These are phyloP conservation scores for Aporrectodea caliginosa DNA, from an alignment of 1,140 invertebrate genomes.

Conservation along the genomic window DNA sequence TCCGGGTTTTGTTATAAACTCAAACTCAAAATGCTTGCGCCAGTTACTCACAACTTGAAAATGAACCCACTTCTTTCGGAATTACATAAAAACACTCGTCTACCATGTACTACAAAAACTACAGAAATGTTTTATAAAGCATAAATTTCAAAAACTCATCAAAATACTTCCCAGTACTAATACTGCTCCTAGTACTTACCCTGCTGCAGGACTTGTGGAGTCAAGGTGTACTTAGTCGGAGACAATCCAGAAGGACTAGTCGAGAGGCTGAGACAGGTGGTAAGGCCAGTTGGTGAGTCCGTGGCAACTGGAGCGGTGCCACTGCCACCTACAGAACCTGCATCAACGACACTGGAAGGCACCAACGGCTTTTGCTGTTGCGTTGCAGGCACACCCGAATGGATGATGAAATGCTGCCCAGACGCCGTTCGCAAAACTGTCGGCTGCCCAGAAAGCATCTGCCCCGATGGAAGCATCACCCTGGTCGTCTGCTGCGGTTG, in stretches of 20 bases:
- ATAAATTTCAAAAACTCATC: too few species aligned
- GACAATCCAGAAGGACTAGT: not conserved
- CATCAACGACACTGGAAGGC: not conserved
- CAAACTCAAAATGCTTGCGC: too few species aligned
- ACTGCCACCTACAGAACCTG: too few species aligned
- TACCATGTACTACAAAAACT: too few species aligned
- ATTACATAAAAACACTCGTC: too few species aligned
- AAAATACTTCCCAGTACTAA: too few species aligned
- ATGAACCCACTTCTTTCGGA: too few species aligned
- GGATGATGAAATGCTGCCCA: not conserved
- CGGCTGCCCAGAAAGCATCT: not conserved
- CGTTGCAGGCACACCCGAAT: not conserved
- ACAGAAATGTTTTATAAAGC: too few species aligned
- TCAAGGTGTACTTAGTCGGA: constrained; percentile 38
- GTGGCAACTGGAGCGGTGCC: too few species aligned
- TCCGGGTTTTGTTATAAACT: too few species aligned
- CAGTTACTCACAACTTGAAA: too few species aligned
- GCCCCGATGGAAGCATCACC: not conserved
- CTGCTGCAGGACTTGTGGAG: constrained; percentile 54
- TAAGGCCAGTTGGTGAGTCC: not conserved
- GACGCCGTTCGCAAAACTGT: not conserved
- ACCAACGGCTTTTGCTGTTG: not conserved
- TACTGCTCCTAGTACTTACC: constrained; percentile 37
- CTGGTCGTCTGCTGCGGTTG: constrained; percentile 34
- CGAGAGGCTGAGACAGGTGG: not conserved